Percentiles rank a stretch among this genome's conserved stretches.
Evolutionary conservation across 2,113 vertebrate species (phyloP).

Genomic region (Cololabis saira): DNA sequence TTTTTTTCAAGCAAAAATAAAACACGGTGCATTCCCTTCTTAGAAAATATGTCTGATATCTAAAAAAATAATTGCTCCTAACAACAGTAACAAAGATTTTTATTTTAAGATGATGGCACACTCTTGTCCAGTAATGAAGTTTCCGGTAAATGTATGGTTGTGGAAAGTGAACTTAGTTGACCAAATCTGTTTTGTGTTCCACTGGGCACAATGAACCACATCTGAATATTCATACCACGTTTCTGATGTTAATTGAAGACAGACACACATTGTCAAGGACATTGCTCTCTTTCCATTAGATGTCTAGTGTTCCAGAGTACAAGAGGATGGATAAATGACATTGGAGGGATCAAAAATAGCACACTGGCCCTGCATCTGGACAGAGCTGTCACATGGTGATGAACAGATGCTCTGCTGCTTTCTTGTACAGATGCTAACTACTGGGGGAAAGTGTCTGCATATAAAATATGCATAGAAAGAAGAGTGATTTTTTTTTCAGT

Average conservation of each 20-base stretch:
- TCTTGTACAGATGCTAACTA: conserved; percentile 8
- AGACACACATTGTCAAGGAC: conserved; percentile 65
- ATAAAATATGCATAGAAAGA: background rate
- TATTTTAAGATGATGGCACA: conserved; percentile 57
- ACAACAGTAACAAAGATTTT: conserved; percentile 53
- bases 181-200: conserved; percentile 41
- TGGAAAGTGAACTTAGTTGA: conserved; percentile 14
- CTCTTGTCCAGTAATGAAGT: conserved; percentile 14
- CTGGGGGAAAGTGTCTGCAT: background rate
- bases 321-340: conserved; percentile 54
- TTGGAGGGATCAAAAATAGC: conserved; percentile 63
- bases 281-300: conserved; percentile 55
- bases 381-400: conserved; percentile 56
- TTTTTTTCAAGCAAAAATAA: conserved; percentile 54
- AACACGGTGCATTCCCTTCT: conserved; percentile 42
- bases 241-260: conserved; percentile 69
- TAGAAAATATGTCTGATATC: conserved; percentile 56
- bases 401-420: conserved; percentile 26
- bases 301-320: conserved; percentile 51
- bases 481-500: no score
- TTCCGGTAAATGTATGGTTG: conserved; percentile 8
- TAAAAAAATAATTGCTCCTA: conserved; percentile 56
- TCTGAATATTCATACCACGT: conserved; percentile 67
- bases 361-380: conserved; percentile 58
- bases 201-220: conserved; percentile 40